Conservation (phyloP, 2,797 vertebrate genomes). For the Sylvilagus floridanus region DNA sequence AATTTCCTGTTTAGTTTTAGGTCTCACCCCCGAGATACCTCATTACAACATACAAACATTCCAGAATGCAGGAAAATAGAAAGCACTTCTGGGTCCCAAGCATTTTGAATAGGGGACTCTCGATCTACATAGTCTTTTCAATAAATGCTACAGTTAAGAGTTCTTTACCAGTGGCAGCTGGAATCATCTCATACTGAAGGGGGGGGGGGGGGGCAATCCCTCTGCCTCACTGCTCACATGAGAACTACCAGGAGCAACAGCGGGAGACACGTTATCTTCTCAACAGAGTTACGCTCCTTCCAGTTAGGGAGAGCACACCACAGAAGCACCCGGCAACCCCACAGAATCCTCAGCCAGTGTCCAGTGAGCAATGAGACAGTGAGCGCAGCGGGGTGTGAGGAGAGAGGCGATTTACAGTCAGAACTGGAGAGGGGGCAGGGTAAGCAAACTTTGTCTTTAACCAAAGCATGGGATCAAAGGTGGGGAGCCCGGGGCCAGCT, state of each 20-base stretch:
- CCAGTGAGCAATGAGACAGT: neutral
- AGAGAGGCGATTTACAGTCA: neutral
- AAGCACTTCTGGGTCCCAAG: too few species aligned
- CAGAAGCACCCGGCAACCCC: neutral
- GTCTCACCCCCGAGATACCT: too few species aligned
- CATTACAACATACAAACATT: too few species aligned
- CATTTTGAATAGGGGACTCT: too few species aligned
- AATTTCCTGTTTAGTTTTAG: too few species aligned
- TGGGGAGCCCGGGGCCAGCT: too few species aligned
- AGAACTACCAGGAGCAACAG: neutral
- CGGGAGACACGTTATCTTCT: neutral
- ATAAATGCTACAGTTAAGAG: neutral
- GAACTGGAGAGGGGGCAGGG: neutral
- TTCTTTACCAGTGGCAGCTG: neutral
- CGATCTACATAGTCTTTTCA: neutral
- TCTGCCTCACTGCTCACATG: neutral
- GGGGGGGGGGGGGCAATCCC: too few species aligned
- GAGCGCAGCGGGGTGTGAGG: neutral
- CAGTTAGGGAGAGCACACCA: neutral
- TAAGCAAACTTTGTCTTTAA: neutral
- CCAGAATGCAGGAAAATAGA: too few species aligned
- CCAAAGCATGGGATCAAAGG: too few species aligned
- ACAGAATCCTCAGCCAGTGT: neutral
- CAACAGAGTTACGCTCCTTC: neutral
- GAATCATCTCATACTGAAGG: neutral